Base-by-base conservation (phyloP, 2,888 invertebrate genomes). In the Eurois occulta region DNA sequence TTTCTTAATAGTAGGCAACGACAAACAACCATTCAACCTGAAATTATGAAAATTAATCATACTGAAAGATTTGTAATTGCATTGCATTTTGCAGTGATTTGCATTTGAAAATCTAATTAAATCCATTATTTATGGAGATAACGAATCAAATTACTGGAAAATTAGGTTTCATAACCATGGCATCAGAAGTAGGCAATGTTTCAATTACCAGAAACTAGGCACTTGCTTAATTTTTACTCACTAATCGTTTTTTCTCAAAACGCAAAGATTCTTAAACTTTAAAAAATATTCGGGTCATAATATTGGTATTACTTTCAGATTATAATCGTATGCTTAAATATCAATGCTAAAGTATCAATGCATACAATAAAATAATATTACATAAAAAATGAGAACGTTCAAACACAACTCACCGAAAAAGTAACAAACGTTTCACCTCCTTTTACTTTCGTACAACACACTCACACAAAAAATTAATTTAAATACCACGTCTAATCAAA, bases 391-490 rank as follows among this genome's bases (percentile, higher is more conserved):
- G 87, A 88, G 90, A 89, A 89, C 87, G 83, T 83, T 87, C 87
- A 88, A 89, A 86, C 73, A 91, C 86, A 85, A 92, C 95, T 95
- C 89, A 95, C 95, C 94, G 90, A 92, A 88, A 88, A 87, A 92
- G 91, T 90, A 87, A 91, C 88, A 91, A 93, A 84, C 88, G 93
- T 93, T 92, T 94, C 95, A 94, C 95, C 93, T 94, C 94, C 94
- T 95, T 95, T 95, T 95, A 94, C 94, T 95, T 95, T 94, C 90
- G 84, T 88, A 85, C 87, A 89, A 88, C 87, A 90, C 90, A 92
- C 89, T 85, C 89, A 91, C 91, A 90, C 86, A 86, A 88, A 81
- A 58, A 58, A 18, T 10, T 28, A 18, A 84, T 80, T 74, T 78
- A 70, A 88, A 87, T 78, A 77, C 75, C 88, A 87, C 80, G 77